Conservation (phyloP, 2,113 vertebrate genomes). For the Grallaria varia region DNA sequence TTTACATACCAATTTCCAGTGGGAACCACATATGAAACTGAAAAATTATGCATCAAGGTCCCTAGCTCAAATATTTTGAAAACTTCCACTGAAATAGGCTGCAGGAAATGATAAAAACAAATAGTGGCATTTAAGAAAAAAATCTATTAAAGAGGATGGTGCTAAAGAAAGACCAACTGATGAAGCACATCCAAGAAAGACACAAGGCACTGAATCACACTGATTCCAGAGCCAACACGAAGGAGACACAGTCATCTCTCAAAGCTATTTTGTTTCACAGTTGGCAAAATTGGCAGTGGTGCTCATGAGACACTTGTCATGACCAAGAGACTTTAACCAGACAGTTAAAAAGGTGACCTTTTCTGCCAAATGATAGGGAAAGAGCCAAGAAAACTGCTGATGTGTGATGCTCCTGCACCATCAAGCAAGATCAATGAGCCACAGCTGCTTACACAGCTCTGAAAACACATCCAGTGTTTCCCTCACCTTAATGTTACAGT, state of each 20-base stretch:
- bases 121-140: not conserved
- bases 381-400: conserved; percentile 35
- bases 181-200: not conserved
- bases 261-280: not conserved
- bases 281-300: not conserved
- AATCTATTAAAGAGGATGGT: not conserved
- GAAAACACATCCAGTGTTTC: conserved; percentile 22
- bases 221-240: not conserved
- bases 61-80: not conserved
- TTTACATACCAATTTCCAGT: not conserved
- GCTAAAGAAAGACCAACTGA: not conserved
- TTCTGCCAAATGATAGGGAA: not conserved
- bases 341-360: conserved; percentile 26
- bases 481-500: not conserved
- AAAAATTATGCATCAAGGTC: not conserved
- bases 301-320: not conserved
- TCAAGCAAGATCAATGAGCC: conserved; percentile 51
- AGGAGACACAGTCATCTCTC: accelerated
- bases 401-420: not conserved
- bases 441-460: conserved; percentile 51
- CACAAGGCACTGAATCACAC: not conserved
- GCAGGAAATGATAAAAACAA: not conserved
- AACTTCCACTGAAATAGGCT: not conserved
- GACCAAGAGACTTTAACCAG: not conserved
- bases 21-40: not conserved